phyloP scores from a whole-genome alignment of 2,888 invertebrate genomes.

The Drosophila kuntzei region DNA sequence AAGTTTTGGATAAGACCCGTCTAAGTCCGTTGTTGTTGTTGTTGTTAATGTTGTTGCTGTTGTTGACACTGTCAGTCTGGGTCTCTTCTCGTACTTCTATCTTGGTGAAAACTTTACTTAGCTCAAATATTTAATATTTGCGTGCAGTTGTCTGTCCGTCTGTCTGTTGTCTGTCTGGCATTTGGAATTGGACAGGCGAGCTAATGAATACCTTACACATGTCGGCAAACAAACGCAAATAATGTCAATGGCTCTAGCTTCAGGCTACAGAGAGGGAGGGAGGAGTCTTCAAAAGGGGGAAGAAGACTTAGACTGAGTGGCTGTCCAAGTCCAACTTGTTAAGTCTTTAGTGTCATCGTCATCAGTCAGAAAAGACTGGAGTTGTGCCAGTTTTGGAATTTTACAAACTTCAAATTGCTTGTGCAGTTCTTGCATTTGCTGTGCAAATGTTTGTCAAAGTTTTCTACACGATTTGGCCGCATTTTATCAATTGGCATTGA shows the following conservation, averaged over 20 bases:
- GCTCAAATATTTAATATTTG: conserved; percentile 76
- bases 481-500: conserved; percentile 80
- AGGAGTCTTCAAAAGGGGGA: background rate
- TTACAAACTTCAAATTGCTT: conserved; percentile 51
- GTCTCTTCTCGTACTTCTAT: conserved; percentile 1
- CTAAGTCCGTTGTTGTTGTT: conserved; percentile 1
- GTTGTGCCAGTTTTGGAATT: conserved; percentile 69
- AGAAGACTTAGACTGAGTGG: conserved; percentile 33
- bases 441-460: conserved; percentile 79
- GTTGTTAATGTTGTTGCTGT: conserved; percentile 30
- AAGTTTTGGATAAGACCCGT: conserved; percentile 53
- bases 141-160: conserved; percentile 48
- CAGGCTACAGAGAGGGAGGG: background rate
- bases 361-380: conserved; percentile 54
- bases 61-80: conserved; percentile 56
- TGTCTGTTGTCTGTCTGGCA: conserved; percentile 63
- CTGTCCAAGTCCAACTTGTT: conserved; percentile 42
- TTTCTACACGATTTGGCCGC: conserved; percentile 80
- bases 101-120: conserved; percentile 71
- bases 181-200: conserved; percentile 71
- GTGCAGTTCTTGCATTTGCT: conserved; percentile 29
- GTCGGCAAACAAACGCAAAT: conserved; percentile 77
- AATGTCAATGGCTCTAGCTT: conserved; percentile 69
- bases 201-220: conserved; percentile 80
- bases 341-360: conserved; percentile 51